Evolutionary conservation across 2,797 vertebrate genomes (phyloP).

Genomic region (Enteromius trimaculatus): DNA sequence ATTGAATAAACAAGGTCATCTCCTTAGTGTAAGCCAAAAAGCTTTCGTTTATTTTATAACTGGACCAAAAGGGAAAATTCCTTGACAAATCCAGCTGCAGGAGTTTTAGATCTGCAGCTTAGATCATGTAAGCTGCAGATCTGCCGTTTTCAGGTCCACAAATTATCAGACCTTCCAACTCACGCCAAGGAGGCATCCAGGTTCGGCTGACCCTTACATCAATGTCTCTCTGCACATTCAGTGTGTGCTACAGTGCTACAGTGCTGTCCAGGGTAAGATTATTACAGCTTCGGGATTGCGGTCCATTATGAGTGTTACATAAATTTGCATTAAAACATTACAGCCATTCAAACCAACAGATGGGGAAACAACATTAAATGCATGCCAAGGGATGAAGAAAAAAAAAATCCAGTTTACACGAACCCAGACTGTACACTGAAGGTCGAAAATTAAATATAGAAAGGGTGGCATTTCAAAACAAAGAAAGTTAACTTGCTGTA

Average conservation of each 20-base stretch:
- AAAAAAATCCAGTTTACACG: constrained; percentile 49
- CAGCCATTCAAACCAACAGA: constrained; percentile 42
- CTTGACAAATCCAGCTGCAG: constrained; percentile 23
- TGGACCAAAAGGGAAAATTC: constrained; percentile 25
- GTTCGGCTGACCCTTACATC: constrained; percentile 6
- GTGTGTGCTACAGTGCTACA: not conserved
- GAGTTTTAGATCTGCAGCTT: constrained; percentile 25
- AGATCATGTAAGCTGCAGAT: constrained; percentile 39
- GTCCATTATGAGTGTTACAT: constrained; percentile 26
- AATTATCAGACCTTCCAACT: constrained; percentile 12
- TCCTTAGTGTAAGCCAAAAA: constrained; percentile 15
- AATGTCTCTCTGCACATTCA: constrained; percentile 31
- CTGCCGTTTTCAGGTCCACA: constrained; percentile 10
- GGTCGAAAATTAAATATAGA: not conserved
- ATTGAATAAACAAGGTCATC: constrained; percentile 2
- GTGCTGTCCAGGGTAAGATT: not conserved
- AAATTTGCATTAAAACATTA: constrained; percentile 38
- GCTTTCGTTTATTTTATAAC: constrained; percentile 21
- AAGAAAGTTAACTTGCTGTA: not conserved
- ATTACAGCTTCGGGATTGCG: constrained; percentile 19
- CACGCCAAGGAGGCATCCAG: constrained; percentile 6
- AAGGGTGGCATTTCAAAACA: not conserved
- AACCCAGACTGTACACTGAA: constrained; percentile 2
- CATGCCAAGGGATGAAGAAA: constrained; percentile 42
- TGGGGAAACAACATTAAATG: constrained; percentile 41